Base-by-base conservation (phyloP, 2,113 vertebrate species). In the Lates calcarifer region DNA sequence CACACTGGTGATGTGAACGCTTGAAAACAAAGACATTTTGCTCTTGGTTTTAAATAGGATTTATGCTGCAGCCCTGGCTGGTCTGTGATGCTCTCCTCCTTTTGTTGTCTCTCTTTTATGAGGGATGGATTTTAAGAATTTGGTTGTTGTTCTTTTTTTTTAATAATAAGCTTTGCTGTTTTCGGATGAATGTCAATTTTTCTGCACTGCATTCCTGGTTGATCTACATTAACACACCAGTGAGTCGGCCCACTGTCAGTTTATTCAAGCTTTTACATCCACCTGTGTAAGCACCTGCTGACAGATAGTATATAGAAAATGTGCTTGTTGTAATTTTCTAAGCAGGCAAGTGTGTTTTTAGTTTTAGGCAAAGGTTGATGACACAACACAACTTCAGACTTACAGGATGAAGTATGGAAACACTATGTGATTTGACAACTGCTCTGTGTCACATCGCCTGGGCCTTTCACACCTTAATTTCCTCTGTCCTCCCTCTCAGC, bases 401-500 rank as follows among this genome's bases (percentile, higher is more conserved):
- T n/a, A 15, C 5, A 20, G 20, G 2, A 37, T 28, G 45, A 45
- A 20, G 51, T 51, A 5, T 41, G 47, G 20, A 9, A 17, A 24
- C 6, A 18, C 5, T 11, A 3, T 6, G 20, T n/a, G 20, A 18
- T 18, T 45, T 45, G 3, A 37, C 2, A 39, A 29, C 26, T 3
- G 14, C 39, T 55, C 13, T 35, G 24, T 58, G 28, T 49, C 2
- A 26, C 60, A 31, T 2, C 28, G 6, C 5, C 28, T n/a, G 5
- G 18, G 11, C 18, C 53, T 57, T 47, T 58, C 3, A 13, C 9
- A 8, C 51, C 24, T 77, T 9, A 1, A 24, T 77, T 31, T 78
- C 24, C 10, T 41, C 10, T 13, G 3, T 22, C 43, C 0, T 47
- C 17, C 53, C 71, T 64, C 39, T 63, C 68, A 99, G 98, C 78